phyloP scores from a whole-genome alignment of 2,113 vertebrate genomes.

The Noturus placidus region DNA sequence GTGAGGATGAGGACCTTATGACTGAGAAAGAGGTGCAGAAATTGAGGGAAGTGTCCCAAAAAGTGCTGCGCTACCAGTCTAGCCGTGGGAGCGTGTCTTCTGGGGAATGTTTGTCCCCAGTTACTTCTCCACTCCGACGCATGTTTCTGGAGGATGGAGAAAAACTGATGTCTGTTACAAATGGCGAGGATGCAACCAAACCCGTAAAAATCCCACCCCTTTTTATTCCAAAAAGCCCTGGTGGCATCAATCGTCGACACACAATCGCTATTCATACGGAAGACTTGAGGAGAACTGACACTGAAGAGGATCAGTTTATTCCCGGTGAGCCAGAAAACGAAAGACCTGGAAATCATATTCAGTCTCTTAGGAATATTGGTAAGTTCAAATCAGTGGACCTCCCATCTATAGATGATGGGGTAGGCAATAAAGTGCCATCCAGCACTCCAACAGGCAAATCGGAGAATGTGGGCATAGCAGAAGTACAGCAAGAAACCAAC shows the following conservation, averaged over 20 bases:
- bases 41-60: slow-evolving; percentile 71
- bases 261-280: slow-evolving; percentile 58
- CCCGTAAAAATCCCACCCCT: slow-evolving; percentile 46
- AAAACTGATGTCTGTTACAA: slow-evolving; percentile 48
- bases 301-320: slow-evolving; percentile 49
- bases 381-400: slow-evolving; percentile 47
- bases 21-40: slow-evolving; percentile 67
- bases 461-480: background rate
- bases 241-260: slow-evolving; percentile 63
- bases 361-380: slow-evolving; percentile 40
- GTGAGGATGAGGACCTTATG: slow-evolving; percentile 62
- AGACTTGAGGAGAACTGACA: slow-evolving; percentile 41
- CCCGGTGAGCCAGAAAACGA: background rate
- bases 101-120: slow-evolving; percentile 47
- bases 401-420: slow-evolving; percentile 15
- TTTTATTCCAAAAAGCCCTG: slow-evolving; percentile 31
- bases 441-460: background rate
- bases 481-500: slow-evolving; percentile 16
- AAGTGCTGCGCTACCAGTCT: slow-evolving; percentile 67
- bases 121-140: slow-evolving; percentile 42
- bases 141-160: slow-evolving; percentile 61
- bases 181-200: slow-evolving; percentile 55
- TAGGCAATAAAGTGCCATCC: background rate
- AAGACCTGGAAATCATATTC: slow-evolving; percentile 47
- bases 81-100: slow-evolving; percentile 67